Base-by-base conservation (phyloP, 2,113 vertebrate species). In the Colistium nudipinnis region DNA sequence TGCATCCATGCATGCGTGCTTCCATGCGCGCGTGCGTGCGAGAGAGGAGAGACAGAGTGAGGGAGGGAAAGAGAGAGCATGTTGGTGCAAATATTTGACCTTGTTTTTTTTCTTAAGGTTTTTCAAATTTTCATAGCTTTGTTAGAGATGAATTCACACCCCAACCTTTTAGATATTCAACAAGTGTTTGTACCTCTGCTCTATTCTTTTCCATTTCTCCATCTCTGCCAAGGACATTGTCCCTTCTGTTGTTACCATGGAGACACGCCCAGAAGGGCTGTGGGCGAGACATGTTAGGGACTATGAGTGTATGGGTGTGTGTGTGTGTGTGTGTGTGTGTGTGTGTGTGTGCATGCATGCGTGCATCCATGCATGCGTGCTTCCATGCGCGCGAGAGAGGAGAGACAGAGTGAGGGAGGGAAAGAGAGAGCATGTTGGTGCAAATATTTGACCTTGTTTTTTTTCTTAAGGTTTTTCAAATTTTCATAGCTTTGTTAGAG, bases 151-250 rank as follows among this genome's bases (percentile, higher is more conserved):
- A n/a, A n/a, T n/a, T n/a, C n/a, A n/a, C n/a, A n/a, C n/a, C n/a
- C n/a, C n/a, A n/a, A n/a, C n/a, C n/a, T n/a, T n/a, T n/a, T n/a
- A n/a, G n/a, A n/a, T n/a, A n/a, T n/a, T n/a, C n/a, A n/a, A n/a
- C n/a, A n/a, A n/a, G n/a, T n/a, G n/a, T n/a, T n/a, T n/a, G n/a
- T n/a, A n/a, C n/a, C n/a, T n/a, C n/a, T n/a, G n/a, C n/a, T n/a
- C n/a, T n/a, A n/a, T n/a, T n/a, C n/a, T n/a, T n/a, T n/a, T n/a
- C n/a, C n/a, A n/a, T n/a, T n/a, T n/a, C 69, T 87, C 71, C 59
- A 77, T 90, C 78, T 79, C 57, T 69, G 82, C 86, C 90, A 91
- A 91, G 88, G 90, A 91, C 90, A 90, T 84, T 78, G 85, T 90
- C 85, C 82, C 80, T 78, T 86, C 84, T 84, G 86, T 79, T 76